Evolutionary conservation across 2,888 invertebrate genomes (phyloP), one percentile per base, ranked within the genome.

Genomic region (Synanthedon tipuliformis): DNA sequence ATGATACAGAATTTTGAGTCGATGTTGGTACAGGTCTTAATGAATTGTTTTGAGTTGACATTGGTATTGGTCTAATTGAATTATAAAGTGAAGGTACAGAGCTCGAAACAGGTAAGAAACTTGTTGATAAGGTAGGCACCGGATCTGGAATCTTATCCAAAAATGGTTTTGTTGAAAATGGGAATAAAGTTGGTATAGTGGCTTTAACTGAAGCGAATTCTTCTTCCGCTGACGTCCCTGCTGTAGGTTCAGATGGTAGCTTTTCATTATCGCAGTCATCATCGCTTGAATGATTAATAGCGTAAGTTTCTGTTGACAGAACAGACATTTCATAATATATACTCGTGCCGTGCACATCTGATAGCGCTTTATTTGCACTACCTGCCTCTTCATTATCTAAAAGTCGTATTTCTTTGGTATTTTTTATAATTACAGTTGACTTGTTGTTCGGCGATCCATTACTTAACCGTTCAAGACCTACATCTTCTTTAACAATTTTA

Each of bases 271-370:
- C 86, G 61, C 87, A 86, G 51, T 87, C 85, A 50, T 83, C 80
- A 50, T 83, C 85, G 48, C 69, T 65, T 7, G 67, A 68, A 56
- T 80, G 73, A 53, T 75, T 75, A 50, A 85, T 75, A 56, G 77
- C 73, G 60, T 86, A 87, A 0, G 81, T 85, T 64, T 86, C 83
- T 3, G 88, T 88, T 15, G 88, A 87, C 50, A 88, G 58, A 18
- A 87, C 80, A 51, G 87, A 84, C 81, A 81, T 83, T 67, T 87
- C 86, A 56, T 86, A 88, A 65, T 86, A 87, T 70, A 88, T 81
- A 74, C 87, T 88, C 59, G 87, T 88, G 59, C 85, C 87, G 23
- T 88, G 85, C 53, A 83, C 80, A 69, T 88, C 87, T 61, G 83
- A 81, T 61, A 84, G 65, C 63, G 76, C 79, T 68, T 78, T 79